Base-by-base conservation (phyloP, 1,140 invertebrate species). In the Stenopsyche tienmushanensis region DNA sequence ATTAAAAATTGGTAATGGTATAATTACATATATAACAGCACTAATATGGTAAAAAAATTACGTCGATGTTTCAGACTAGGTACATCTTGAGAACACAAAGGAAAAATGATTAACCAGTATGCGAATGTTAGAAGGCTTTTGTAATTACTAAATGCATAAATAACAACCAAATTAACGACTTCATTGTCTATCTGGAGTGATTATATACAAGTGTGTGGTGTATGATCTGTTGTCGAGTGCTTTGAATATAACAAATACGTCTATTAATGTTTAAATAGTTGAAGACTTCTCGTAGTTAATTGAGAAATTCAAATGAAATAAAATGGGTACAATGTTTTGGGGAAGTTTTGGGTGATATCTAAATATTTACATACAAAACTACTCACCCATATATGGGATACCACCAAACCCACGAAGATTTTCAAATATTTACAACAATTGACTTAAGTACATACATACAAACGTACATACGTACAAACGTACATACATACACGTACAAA, bases 61-160 rank as follows among this genome's bases (percentile, higher is more conserved):
- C 53, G 44, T 70, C 64, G 68, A 70, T 70, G 68, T 66, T 62
- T 70, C 68, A 50, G 68, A 70, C 68, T 70, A 70, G 68, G 53
- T 63, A 66, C 62, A 70, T 70, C 68, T 65, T 66, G 45, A 52
- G 57, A 67, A 29, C 54, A 57, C 54, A 34, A 34, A 34, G 29
- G 29, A 34, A 34, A 34, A 5, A 34, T 13, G 29, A 7, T 34
- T 34, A 34, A 41, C 8, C 8, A 41, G n/a, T 41, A 8, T 41
- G n/a, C n/a, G n/a, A n/a, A 41, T 41, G 34, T 41, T 41, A 41
- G n/a, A 41, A 41, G n/a, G 34, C n/a, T n/a, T n/a, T n/a, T n/a
- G n/a, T n/a, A n/a, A n/a, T n/a, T n/a, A n/a, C n/a, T n/a, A n/a
- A n/a, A n/a, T n/a, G n/a, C n/a, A n/a, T n/a, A n/a, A n/a, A n/a